Evolutionary conservation across 2,113 vertebrate genomes (phyloP).

Genomic region (Sceloporus undulatus): DNA sequence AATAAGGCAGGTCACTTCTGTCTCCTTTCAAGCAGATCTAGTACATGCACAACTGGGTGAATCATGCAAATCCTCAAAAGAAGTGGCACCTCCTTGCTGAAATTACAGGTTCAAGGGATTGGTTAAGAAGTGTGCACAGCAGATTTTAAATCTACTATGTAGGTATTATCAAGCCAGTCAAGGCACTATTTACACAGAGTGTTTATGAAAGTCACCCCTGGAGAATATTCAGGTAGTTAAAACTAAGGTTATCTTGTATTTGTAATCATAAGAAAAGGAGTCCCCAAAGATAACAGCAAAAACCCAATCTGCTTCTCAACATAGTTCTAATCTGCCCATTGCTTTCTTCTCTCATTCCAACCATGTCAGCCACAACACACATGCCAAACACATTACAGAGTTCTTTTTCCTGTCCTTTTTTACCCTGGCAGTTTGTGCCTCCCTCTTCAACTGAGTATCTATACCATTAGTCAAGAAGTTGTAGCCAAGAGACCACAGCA

Average conservation of each 20-base stretch:
- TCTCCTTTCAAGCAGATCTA: not conserved
- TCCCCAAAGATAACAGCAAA: not conserved
- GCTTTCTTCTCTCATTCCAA: not conserved
- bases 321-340: not conserved
- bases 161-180: not conserved
- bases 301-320: not conserved
- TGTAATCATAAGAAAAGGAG: not conserved
- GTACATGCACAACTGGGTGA: not conserved
- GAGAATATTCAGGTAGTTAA: not conserved
- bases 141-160: not conserved
- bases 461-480: not conserved
- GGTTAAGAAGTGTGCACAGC: not conserved
- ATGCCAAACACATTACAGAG: not conserved
- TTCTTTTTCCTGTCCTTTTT: not conserved
- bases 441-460: rapidly evolving
- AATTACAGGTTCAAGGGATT: not conserved
- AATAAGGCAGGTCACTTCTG: not conserved
- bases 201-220: too few relatives aligned
- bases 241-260: not conserved
- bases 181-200: not conserved
- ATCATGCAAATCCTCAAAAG: not conserved
- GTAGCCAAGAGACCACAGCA: rapidly evolving
- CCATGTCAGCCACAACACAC: not conserved
- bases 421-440: rapidly evolving
- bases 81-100: not conserved